These are phyloP conservation scores for Tetropium fuscum DNA, from an alignment of 2,888 invertebrate genomes.

Conservation along the genomic window DNA sequence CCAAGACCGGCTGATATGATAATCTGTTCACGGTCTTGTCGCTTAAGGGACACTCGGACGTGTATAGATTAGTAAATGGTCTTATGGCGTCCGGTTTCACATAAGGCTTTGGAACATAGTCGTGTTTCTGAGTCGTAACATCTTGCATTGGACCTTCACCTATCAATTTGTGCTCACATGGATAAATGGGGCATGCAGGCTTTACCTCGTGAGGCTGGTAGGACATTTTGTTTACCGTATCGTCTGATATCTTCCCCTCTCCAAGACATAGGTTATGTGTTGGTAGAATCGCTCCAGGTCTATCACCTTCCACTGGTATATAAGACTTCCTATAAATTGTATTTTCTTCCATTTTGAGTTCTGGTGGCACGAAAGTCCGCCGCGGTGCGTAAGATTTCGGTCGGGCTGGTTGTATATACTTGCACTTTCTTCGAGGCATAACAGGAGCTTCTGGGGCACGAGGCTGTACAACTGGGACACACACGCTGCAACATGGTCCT, in stretches of 20 bases:
- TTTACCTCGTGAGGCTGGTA: slow-evolving; percentile 69
- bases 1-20: slow-evolving; percentile 66
- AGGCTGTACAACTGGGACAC: slow-evolving; percentile 51
- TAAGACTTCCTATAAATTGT: slow-evolving; percentile 78
- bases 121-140: slow-evolving; percentile 75
- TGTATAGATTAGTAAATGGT: slow-evolving; percentile 63
- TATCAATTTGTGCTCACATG: slow-evolving; percentile 73
- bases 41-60: slow-evolving; percentile 65
- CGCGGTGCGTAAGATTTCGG: slow-evolving; percentile 72
- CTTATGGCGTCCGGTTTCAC: slow-evolving; percentile 57
- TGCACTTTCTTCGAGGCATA: slow-evolving; percentile 53
- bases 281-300: slow-evolving; percentile 59
- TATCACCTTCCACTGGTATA: slow-evolving; percentile 66
- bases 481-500: slow-evolving; percentile 49
- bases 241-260: slow-evolving; percentile 65
- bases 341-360: slow-evolving; percentile 70
- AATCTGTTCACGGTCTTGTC: slow-evolving; percentile 71
- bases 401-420: slow-evolving; percentile 69
- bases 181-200: slow-evolving; percentile 71
- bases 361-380: slow-evolving; percentile 70
- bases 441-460: slow-evolving; percentile 44
- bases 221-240: slow-evolving; percentile 71
- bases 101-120: slow-evolving; percentile 70
- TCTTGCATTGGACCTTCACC: slow-evolving; percentile 75
- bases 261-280: slow-evolving; percentile 63